These are phyloP conservation scores for Drosophila setifemur DNA, from an alignment of 1,140 invertebrate genomes.

Conservation along the genomic window DNA sequence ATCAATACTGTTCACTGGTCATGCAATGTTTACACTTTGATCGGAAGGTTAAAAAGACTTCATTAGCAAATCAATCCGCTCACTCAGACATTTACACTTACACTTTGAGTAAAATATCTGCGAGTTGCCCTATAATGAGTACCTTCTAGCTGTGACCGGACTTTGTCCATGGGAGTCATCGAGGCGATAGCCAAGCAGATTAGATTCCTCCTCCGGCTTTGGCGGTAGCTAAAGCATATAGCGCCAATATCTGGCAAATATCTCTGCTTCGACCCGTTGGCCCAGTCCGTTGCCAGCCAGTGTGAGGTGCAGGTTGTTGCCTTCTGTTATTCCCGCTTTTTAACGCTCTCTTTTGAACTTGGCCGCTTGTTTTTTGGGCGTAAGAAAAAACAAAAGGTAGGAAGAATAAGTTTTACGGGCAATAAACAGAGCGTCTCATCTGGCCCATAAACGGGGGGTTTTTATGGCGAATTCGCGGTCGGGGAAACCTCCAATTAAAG, in stretches of 20 bases:
- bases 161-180: constrained; percentile 34
- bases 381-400: too few species aligned
- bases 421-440: neutral
- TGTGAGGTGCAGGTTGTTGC: constrained; percentile 20
- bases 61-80: too few species aligned
- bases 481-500: constrained; percentile 15
- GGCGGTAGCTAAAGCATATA: neutral
- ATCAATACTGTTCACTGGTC: too few species aligned
- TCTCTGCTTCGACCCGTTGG: constrained; percentile 1
- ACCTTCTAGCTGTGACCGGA: constrained; percentile 6
- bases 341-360: constrained; percentile 19
- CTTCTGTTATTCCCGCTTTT: constrained; percentile 7
- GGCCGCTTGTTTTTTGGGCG: neutral
- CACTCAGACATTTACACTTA: constrained; percentile 8
- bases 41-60: too few species aligned
- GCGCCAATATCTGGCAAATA: constrained; percentile 21
- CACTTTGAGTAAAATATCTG: constrained; percentile 4
- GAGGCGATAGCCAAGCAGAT: constrained; percentile 24
- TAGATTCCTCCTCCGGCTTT: constrained; percentile 23
- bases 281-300: constrained; percentile 36
- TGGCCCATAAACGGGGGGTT: neutral
- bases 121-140: constrained; percentile 19
- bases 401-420: constrained; percentile 7
- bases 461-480: neutral
- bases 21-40: too few species aligned